A percentile compares a stretch with the other conserved stretches of the same genome.
phyloP scores from a whole-genome alignment of 2,797 vertebrate genomes.

The Diplodus puntazzo region DNA sequence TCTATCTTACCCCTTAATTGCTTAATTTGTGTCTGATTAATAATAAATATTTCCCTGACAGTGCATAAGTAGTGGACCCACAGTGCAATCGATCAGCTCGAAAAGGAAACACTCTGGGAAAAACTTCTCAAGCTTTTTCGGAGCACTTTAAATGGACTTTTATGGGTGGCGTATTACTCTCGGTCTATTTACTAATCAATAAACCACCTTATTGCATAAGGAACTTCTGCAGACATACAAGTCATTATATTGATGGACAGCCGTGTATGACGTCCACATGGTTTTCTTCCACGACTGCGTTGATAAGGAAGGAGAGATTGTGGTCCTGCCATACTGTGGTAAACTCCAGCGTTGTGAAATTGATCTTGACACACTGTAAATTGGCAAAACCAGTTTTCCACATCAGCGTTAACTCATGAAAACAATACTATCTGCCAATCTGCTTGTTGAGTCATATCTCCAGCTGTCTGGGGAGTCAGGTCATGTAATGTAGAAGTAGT shows the following conservation, averaged over 20 bases:
- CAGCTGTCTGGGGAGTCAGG: no score
- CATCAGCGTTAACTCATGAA: not conserved
- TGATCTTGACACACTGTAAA: constrained; percentile 1
- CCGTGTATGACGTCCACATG: constrained; percentile 10
- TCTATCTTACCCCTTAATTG: constrained; percentile 1
- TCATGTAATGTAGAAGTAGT: not conserved
- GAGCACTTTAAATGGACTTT: constrained; percentile 13
- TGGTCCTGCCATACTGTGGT: not conserved
- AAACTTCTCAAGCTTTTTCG: constrained; percentile 17
- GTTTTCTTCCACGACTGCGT: no score
- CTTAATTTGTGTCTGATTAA: constrained; percentile 21
- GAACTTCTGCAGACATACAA: not conserved
- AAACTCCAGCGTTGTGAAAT: constrained; percentile 31
- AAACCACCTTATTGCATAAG: constrained; percentile 6
- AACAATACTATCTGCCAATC: constrained; percentile 5
- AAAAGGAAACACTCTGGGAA: constrained; percentile 15
- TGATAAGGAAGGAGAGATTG: not conserved
- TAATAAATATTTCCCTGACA: constrained; percentile 31
- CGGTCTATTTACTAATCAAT: constrained; percentile 23
- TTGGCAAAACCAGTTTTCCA: constrained; percentile 20
- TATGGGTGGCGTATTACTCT: constrained; percentile 16
- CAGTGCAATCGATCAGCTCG: constrained; percentile 14
- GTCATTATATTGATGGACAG: constrained; percentile 5
- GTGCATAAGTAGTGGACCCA: not conserved
- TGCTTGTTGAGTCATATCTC: constrained; percentile 1